Evolutionary conservation across 2,113 vertebrate species (phyloP).

Genomic region (Salvelinus fontinalis): DNA sequence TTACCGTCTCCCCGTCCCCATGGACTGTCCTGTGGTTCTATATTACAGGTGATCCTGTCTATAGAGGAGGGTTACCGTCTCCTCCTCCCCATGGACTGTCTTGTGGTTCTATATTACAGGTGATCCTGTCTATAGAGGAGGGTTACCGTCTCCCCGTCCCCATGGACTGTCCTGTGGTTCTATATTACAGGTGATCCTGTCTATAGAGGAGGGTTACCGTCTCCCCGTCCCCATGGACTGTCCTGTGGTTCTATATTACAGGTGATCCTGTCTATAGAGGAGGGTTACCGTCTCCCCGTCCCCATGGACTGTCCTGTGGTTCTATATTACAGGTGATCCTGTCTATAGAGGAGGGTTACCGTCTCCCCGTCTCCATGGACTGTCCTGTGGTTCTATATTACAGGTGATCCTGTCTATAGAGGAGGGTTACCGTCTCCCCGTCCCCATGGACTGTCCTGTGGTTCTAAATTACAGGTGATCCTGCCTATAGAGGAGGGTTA

Average conservation of each 20-base stretch:
- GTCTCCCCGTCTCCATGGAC: too few relatives aligned
- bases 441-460: too few relatives aligned
- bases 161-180: slow-evolving; percentile 91
- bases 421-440: slow-evolving; percentile 87
- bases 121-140: slow-evolving; percentile 90
- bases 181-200: slow-evolving; percentile 94
- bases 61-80: too few relatives aligned
- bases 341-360: too few relatives aligned
- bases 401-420: slow-evolving; percentile 97
- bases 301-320: too few relatives aligned
- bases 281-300: not conserved
- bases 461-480: too few relatives aligned
- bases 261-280: too few relatives aligned
- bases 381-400: too few relatives aligned
- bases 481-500: slow-evolving; percentile 44
- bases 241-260: slow-evolving; percentile 84
- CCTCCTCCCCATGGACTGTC: too few relatives aligned
- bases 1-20: slow-evolving; percentile 93
- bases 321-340: too few relatives aligned
- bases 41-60: too few relatives aligned
- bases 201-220: slow-evolving; percentile 96
- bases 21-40: slow-evolving; percentile 92
- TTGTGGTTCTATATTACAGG: too few relatives aligned
- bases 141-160: slow-evolving; percentile 95
- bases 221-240: slow-evolving; percentile 95